These are phyloP conservation scores for Mus spretus DNA, from an alignment of 2,797 vertebrate species.

Conservation along the genomic window DNA sequence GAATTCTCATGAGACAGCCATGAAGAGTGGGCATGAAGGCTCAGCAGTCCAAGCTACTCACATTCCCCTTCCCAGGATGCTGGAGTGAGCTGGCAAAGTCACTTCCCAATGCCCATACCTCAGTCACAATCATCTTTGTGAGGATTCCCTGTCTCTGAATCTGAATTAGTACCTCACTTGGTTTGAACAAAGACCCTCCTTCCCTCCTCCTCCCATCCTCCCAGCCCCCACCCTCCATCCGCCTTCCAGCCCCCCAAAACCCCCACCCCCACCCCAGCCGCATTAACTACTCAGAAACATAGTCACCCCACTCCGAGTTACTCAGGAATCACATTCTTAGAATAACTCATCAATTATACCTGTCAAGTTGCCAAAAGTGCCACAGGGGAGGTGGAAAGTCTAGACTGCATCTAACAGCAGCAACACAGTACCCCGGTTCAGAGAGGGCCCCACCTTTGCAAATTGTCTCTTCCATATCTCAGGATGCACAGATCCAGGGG, in stretches of 20 bases:
- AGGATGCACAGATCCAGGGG: not conserved
- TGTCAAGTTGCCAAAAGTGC: conserved; percentile 82
- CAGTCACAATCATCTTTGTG: fast-evolving
- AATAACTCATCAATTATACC: conserved; percentile 86
- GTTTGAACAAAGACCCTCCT: conserved; percentile 73
- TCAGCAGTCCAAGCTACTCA: not conserved
- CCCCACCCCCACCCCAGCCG: not conserved
- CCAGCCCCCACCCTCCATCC: conserved; percentile 49
- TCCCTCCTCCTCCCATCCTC: conserved; percentile 10
- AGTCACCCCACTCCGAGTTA: conserved; percentile 79
- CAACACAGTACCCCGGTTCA: conserved; percentile 59
- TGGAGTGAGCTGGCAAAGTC: not conserved
- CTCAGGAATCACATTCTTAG: conserved; percentile 83
- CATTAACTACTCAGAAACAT: conserved; percentile 77
- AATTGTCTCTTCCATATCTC: conserved; percentile 4
- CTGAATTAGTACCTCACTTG: not conserved
- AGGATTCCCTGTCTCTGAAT: not conserved
- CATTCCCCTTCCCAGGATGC: not conserved
- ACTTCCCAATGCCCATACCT: fast-evolving
- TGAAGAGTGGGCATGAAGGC: not conserved
- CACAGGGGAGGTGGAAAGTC: conserved; percentile 79
- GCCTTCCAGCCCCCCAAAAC: not conserved
- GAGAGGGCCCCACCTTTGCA: conserved; percentile 62
- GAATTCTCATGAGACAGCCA: not conserved
- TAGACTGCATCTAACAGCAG: conserved; percentile 74